Percentiles rank a stretch among this genome's conserved stretches.
phyloP scores from a whole-genome alignment of 2,888 invertebrate genomes.

The Nomada ferruginata region DNA sequence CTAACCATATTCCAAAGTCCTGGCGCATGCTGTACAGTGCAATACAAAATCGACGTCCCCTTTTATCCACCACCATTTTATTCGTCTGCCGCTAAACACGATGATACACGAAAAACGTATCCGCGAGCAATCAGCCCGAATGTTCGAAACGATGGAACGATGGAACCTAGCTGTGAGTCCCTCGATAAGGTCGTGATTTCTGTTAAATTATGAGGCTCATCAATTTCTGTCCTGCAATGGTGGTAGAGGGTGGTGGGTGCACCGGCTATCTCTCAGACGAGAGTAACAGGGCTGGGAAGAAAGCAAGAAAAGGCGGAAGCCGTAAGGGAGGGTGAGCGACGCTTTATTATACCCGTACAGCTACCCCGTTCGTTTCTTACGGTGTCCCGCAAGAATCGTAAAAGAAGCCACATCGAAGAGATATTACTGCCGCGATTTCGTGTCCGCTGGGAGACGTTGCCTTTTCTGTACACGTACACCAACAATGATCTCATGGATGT shows the following conservation, averaged over 20 bases:
- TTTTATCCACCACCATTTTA: too few relatives aligned
- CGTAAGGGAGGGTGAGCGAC: constrained; percentile 53
- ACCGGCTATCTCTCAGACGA: constrained; percentile 49
- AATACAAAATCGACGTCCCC: too few relatives aligned
- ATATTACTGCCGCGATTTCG: constrained; percentile 69
- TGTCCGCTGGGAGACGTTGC: constrained; percentile 41
- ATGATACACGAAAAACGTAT: too few relatives aligned
- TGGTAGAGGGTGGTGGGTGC: constrained; percentile 32
- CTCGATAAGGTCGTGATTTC: constrained; percentile 70
- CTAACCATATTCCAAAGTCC: too few relatives aligned
- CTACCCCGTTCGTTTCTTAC: constrained; percentile 54
- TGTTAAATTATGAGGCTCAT: constrained; percentile 75
- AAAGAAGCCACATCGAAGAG: constrained; percentile 67
- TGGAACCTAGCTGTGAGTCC: constrained; percentile 16
- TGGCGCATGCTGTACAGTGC: too few relatives aligned
- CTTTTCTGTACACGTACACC: constrained; percentile 36
- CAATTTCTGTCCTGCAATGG: constrained; percentile 73
- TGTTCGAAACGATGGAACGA: background rate
- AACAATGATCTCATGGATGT: constrained; percentile 40
- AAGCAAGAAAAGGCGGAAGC: constrained; percentile 55
- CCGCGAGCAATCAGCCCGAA: too few relatives aligned
- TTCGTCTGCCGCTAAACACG: too few relatives aligned
- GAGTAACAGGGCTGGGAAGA: constrained; percentile 42
- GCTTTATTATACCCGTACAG: constrained; percentile 67
- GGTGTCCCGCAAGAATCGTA: constrained; percentile 72